These are phyloP conservation scores for Scolopax bukidnonensis DNA, from an alignment of 2,797 vertebrate species.

Conservation along the genomic window DNA sequence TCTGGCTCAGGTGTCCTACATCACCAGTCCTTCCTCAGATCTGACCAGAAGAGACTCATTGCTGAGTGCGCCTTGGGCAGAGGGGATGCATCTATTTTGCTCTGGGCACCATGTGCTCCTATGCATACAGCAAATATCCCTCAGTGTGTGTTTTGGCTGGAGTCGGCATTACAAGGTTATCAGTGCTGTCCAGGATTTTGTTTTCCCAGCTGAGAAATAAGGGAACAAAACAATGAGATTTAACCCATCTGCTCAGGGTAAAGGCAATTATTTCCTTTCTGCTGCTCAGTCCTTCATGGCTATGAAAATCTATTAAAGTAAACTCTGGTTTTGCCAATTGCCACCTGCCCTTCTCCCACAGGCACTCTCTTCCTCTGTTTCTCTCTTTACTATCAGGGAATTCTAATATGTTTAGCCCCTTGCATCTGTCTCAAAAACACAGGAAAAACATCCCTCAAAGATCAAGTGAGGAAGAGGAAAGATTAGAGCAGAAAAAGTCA, in stretches of 20 bases:
- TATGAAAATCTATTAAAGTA: not conserved
- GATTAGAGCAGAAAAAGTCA: not conserved
- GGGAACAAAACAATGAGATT: not conserved
- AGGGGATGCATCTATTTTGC: not conserved
- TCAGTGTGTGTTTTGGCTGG: not conserved
- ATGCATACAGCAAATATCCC: not conserved
- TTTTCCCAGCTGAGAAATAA: not conserved
- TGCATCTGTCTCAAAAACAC: not conserved
- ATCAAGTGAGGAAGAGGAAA: not conserved
- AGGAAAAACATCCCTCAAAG: not conserved
- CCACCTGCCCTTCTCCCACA: not conserved
- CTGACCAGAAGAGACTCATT: not conserved
- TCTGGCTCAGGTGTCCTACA: not conserved
- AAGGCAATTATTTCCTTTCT: conserved; percentile 2
- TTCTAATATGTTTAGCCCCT: not conserved
- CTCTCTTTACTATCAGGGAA: not conserved
- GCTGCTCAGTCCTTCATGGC: not conserved
- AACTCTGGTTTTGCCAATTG: not conserved
- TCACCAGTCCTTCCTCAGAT: not conserved
- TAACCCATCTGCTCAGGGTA: not conserved
- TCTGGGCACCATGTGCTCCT: not conserved
- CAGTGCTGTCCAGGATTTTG: not conserved
- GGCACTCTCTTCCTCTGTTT: not conserved
- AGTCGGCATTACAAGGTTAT: not conserved
- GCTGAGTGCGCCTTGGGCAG: not conserved